phyloP scores from a whole-genome alignment of 2,888 invertebrate genomes.

The Cephonodes hylas region DNA sequence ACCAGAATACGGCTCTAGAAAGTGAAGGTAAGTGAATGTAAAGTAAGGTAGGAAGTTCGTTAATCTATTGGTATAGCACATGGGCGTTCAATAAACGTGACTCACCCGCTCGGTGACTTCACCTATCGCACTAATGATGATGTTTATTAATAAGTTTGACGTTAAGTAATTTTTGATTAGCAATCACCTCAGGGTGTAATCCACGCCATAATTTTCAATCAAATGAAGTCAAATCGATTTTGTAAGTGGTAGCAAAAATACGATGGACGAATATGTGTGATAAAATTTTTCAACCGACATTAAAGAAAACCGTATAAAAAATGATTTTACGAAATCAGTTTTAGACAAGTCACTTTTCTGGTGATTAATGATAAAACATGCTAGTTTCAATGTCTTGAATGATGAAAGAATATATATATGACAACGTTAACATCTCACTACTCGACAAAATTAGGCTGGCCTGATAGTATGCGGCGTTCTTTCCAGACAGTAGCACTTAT shows the following conservation, averaged over 20 bases:
- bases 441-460: too few species aligned
- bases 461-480: too few species aligned
- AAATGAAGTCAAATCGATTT: background rate
- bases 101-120: background rate
- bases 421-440: too few species aligned
- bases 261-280: too few species aligned
- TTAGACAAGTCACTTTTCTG: too few species aligned
- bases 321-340: too few species aligned
- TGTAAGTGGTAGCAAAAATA: too few species aligned
- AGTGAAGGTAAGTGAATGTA: background rate
- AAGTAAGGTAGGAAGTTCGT: background rate
- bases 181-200: background rate
- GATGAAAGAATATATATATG: too few species aligned
- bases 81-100: background rate
- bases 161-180: background rate
- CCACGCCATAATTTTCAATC: background rate
- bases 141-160: conserved; percentile 1
- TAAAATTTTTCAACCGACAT: too few species aligned
- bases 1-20: background rate
- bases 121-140: background rate
- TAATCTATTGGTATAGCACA: background rate
- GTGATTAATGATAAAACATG: too few species aligned
- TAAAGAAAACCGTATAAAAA: too few species aligned
- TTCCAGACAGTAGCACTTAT: background rate
- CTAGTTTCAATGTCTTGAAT: too few species aligned